Evolutionary conservation across 2,888 invertebrate species (phyloP).

Genomic region (Himalopsyche tibetana): DNA sequence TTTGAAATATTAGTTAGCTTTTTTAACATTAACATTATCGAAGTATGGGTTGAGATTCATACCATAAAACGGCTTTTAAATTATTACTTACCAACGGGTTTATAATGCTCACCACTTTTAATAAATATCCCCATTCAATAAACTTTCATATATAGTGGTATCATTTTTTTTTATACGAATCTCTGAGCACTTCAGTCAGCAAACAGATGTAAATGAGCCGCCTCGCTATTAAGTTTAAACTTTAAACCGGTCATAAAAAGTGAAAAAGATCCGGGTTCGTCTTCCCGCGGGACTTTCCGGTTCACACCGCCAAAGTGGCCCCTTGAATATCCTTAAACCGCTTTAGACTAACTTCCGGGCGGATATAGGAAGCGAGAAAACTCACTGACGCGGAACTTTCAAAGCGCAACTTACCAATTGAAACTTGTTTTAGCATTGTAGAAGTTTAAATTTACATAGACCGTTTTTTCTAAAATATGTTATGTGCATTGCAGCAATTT

Average conservation of each 20-base stretch:
- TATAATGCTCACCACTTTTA: not conserved
- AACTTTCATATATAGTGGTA: not conserved
- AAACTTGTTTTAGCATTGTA: not conserved
- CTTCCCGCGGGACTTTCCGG: constrained; percentile 55
- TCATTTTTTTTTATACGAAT: not conserved
- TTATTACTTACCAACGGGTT: too few species aligned
- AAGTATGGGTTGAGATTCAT: too few species aligned
- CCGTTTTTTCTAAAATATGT: too few species aligned
- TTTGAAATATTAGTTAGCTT: too few species aligned
- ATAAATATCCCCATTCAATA: not conserved
- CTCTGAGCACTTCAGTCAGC: constrained; percentile 30
- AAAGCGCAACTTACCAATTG: constrained; percentile 7
- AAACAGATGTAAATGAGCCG: constrained; percentile 62
- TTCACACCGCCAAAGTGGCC: constrained; percentile 58
- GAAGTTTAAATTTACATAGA: not conserved
- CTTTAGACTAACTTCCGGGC: constrained; percentile 42
- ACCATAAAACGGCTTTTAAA: too few species aligned
- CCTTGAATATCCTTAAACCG: constrained; percentile 53
- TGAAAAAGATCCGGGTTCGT: constrained; percentile 58
- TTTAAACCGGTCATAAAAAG: constrained; percentile 58
- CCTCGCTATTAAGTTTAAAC: constrained; percentile 59
- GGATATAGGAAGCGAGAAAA: constrained; percentile 38
- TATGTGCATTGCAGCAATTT: too few species aligned
- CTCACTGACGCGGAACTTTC: constrained; percentile 33
- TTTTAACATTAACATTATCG: too few species aligned